Evolutionary conservation across 2,797 vertebrate species (phyloP), one percentile per base, ranked within the genome.

Genomic region (Cheirogaleus major): DNA sequence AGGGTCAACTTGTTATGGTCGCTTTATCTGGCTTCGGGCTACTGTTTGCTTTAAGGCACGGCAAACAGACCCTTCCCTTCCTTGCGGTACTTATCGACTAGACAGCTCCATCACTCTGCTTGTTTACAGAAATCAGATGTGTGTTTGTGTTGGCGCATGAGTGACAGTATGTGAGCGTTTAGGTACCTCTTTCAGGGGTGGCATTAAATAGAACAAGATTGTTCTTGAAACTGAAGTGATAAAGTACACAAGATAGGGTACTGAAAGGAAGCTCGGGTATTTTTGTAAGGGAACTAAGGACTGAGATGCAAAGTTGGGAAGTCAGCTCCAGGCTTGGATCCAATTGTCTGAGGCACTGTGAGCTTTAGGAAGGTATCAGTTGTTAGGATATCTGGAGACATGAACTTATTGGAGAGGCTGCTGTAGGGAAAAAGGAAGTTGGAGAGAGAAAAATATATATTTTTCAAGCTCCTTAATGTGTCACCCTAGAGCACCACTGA

Each of bases 1-100:
- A 41, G 52, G 92, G 48, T 80, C 72, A 96, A 82, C 38, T 30
- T 30, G 32, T 63, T 92, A 20, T n/a, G 48, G 70, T 90, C 4
- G 82, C 89, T 96, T 96, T 96, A 65, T 97, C 97, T 95, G 79
- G 11, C 0, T 1, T 97, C 96, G 96, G 67, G 76, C 88, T 97
- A 94, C 93, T 97, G 91, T 97, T 97, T 89, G 90, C 73, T 92
- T 96, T 91, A 82, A 87, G 69, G 70, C 92, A 72, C 8, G 15
- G 50, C 87, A 94, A 93, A 95, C 38, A 89, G 91, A 82, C 85
- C 9, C 80, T 96, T 15, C 4, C 76, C 94, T 95, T 93, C 84
- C 97, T 97, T 75, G 57, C 48, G 94, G 32, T 76, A 32, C 35
- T 73, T 94, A 91, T 65, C 5, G 0, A 67, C 67, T 69, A 84